Evolutionary conservation across 2,797 vertebrate species (phyloP), one percentile per base, ranked within the genome.

Genomic region (Ibycter americanus): DNA sequence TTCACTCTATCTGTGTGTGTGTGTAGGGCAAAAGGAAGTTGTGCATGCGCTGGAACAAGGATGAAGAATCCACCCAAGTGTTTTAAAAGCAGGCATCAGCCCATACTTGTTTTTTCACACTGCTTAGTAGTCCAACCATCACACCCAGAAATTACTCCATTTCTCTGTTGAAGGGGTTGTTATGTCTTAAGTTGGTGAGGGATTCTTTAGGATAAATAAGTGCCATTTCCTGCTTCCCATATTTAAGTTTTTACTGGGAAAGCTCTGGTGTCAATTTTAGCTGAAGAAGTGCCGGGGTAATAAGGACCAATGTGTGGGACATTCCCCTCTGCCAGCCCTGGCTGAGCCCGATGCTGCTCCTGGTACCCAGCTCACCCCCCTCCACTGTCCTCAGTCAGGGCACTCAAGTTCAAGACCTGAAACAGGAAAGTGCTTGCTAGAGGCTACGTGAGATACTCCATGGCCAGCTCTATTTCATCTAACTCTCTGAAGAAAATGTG

Each of bases 331-430:
- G 1, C 3, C 23, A 38, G 22, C 4, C 58, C 27, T 61, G 84
- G 8, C 32, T 68, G 42, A 80, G 40, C 31, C 17, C 7, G 40
- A 0, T 0, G 0, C 25, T 44, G 17, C 11, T 62, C 13, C 27
- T 0, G 0, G 14, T 26, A 22, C n/a, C 27, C 55, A 59, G 63
- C 29, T 80, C 74, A 74, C 25, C 20, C 31, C n/a, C 40, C 11
- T 31, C 38, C n/a, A 42, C 21, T 29, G 42, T 66, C 38, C 51
- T 44, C 38, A 19, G 22, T 11, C 67, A 56, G 27, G 58, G 12
- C 66, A 51, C n/a, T n/a, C n/a, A n/a, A n/a, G n/a, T n/a, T n/a
- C n/a, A n/a, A n/a, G n/a, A n/a, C n/a, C n/a, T 22, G 54, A 67
- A 54, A 74, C 0, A 46, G 49, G 6, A 40, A 79, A 81, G 17